Evolutionary conservation across 2,888 invertebrate species (phyloP), one percentile per base, ranked within the genome.

Genomic region (Epistrophe eligans): DNA sequence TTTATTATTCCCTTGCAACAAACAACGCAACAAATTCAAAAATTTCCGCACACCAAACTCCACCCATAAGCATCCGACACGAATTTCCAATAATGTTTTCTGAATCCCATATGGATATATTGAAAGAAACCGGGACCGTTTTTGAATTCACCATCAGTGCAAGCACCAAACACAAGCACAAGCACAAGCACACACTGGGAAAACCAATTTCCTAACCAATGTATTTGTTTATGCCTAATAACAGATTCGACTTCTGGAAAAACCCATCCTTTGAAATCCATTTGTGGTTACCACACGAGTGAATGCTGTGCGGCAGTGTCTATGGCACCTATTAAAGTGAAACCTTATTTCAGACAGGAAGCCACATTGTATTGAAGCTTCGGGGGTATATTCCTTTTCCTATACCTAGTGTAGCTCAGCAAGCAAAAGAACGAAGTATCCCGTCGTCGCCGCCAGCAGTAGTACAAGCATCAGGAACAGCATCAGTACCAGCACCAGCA

Each of bases 201-300:
- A 87, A 87, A 83, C 83, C 87, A 87, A 87, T 87, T 87, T 87
- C 87, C 87, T 83, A 83, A 83, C 83, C 87, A 83, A 87, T 87
- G 87, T 87, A 87, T 87, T 87, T 87, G 87, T 87, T 87, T 87
- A 87, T 87, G 87, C 79, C 79, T 87, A 87, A 83, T 87, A 87
- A 83, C 71, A 48, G 87, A 87, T 87, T 87, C 83, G 79, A 83
- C 83, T 62, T 83, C 76, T 58, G 76, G 62, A 52, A 76, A n/a
- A 71, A 28, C 87, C 87, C 38, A 67, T 76, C 79, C 71, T 83
- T 83, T 72, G 76, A 83, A 66, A 79, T 83, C 79, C 79, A 87
- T 87, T 87, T 87, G 87, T 24, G 87, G 87, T 83, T 76, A 72
- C 64, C 79, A 50, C 74, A 74, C 73, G 73, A 85, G 50, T 81